Conservation (phyloP, 2,113 vertebrate species). For the Nesogale talazaci region DNA sequence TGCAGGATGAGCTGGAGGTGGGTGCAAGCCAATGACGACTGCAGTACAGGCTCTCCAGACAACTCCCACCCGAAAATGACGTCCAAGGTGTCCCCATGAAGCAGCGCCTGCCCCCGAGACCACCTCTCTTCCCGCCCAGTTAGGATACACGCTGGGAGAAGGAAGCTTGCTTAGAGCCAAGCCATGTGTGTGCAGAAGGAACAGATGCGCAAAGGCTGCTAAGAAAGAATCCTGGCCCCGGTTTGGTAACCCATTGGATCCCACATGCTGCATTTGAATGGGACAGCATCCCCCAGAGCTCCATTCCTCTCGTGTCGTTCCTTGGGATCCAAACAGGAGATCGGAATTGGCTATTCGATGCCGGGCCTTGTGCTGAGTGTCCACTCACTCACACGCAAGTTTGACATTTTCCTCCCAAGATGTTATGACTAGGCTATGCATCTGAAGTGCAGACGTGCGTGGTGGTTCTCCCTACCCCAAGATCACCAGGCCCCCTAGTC, state of each 20-base stretch:
- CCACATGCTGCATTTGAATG: not conserved
- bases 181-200: not conserved
- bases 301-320: not conserved
- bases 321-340: constrained; percentile 4
- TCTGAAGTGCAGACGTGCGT: not conserved
- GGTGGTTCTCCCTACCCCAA: not conserved
- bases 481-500: not conserved
- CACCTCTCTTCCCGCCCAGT: not conserved
- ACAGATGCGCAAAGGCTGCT: not conserved
- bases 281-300: not conserved
- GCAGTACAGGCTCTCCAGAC: not conserved
- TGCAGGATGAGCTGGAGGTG: not conserved
- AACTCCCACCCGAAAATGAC: not conserved
- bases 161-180: not conserved
- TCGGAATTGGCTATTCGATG: constrained; percentile 56
- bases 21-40: not conserved
- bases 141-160: not conserved
- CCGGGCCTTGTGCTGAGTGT: constrained; percentile 40
- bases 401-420: constrained; percentile 29
- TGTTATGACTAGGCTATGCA: constrained; percentile 9
- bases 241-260: not conserved
- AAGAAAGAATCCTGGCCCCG: not conserved
- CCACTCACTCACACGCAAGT: not conserved
- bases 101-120: not conserved
- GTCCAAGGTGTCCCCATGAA: not conserved